Base-by-base conservation (phyloP, 2,113 vertebrate species). In the Heterotilapia buettikoferi region DNA sequence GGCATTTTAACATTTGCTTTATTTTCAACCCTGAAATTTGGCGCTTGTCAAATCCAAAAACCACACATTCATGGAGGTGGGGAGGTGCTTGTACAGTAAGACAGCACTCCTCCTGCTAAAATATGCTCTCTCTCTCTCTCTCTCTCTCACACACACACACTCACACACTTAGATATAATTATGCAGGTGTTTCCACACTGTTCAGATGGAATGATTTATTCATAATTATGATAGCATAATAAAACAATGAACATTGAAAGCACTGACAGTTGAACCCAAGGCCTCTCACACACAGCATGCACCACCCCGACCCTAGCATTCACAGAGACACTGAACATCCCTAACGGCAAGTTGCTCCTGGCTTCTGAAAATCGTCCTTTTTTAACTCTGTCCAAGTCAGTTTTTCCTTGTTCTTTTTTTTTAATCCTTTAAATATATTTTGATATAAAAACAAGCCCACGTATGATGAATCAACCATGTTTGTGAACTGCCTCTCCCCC, bases 201-300 rank as follows among this genome's bases (percentile, higher is more conserved):
- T 95, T 97, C 95, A 88, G 96, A 97, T 93, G 97, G 98, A 97
- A 98, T 97, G 97, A 96, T 98, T 98, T 98, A 99, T 99, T 98
- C 96, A 97, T 97, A 97, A 97, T 98, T 97, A 97, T 86, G 97
- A 97, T 96, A 97, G 97, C 97, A 97, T 96, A 96, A 95, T 97
- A 97, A 98, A 98, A 98, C 97, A 97, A 97, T 97, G 94, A 97
- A 98, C 97, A 98, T 96, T 96, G 97, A 97, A 96, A 97, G 96
- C 96, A 96, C 94, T 94, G 96, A 96, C 95, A 95, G 90, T 91
- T 95, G 92, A 95, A 94, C 85, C 90, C 96, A 97, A 97, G 97
- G 97, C 96, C 97, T 97, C 97, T 97, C 97, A 97, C 96, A 96
- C 96, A 95, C 94, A 93, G 97, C 98, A 98, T 98, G 98, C 98